These are phyloP conservation scores for Melipona quadrifasciata DNA, from an alignment of 1,140 invertebrate genomes.

Conservation along the genomic window DNA sequence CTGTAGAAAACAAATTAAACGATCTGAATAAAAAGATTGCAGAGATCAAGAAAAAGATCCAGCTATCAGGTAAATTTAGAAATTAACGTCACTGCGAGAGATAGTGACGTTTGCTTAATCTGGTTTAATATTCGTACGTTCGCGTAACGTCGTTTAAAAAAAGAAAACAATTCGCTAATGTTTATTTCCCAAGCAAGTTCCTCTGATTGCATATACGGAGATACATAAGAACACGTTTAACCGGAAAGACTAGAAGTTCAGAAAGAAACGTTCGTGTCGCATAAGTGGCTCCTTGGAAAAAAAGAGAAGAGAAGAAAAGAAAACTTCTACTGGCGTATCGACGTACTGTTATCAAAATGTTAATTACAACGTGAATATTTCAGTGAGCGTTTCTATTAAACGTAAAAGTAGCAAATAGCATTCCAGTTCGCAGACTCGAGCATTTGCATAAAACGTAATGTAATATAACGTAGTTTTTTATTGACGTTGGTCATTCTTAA, in stretches of 20 bases:
- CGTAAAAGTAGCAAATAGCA: neutral
- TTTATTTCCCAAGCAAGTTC: slow-evolving; percentile 53
- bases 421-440: neutral
- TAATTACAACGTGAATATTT: slow-evolving; percentile 35
- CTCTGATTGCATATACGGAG: slow-evolving; percentile 44
- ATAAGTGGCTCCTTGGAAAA: slow-evolving; percentile 25
- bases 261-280: slow-evolving; percentile 27
- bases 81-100: neutral
- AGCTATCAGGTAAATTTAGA: slow-evolving; percentile 85
- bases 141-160: neutral
- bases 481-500: no score
- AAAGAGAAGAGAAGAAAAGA: neutral
- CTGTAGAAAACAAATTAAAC: slow-evolving; percentile 83
- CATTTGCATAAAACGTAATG: neutral
- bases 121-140: slow-evolving; percentile 39
- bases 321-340: slow-evolving; percentile 17
- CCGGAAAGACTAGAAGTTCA: slow-evolving; percentile 57
- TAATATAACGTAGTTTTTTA: no score
- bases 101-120: slow-evolving; percentile 28
- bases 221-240: slow-evolving; percentile 62
- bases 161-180: slow-evolving; percentile 48
- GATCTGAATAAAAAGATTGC: slow-evolving; percentile 88
- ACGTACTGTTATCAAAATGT: slow-evolving; percentile 22
- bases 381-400: slow-evolving; percentile 23
- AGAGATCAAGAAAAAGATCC: slow-evolving; percentile 91